Evolutionary conservation across 2,888 invertebrate species (phyloP).

Genomic region (Sylvicola cinctus): DNA sequence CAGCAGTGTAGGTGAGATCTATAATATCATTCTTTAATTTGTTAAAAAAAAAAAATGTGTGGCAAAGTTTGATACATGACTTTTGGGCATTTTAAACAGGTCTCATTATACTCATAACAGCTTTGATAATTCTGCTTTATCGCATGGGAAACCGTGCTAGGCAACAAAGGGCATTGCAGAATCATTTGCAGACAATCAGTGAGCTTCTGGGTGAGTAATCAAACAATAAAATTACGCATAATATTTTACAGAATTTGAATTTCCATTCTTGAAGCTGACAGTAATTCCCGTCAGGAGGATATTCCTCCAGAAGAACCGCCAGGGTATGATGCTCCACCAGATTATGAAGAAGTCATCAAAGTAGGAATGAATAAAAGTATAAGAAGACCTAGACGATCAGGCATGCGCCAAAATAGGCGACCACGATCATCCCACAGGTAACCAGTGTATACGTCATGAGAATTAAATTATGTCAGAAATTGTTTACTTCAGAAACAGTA

Average conservation of each 20-base stretch:
- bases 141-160: constrained; percentile 37
- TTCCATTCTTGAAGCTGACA: constrained; percentile 16
- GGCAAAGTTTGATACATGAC: neutral
- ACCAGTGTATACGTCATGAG: too few relatives aligned
- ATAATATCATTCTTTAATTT: constrained; percentile 3
- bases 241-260: constrained; percentile 2
- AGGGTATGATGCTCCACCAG: constrained; percentile 47
- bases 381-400: constrained; percentile 7
- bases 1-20: constrained; percentile 35
- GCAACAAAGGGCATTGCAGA: constrained; percentile 41
- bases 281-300: constrained; percentile 21
- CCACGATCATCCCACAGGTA: neutral
- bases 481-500: too few relatives aligned
- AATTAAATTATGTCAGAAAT: too few relatives aligned
- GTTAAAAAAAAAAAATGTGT: too few relatives aligned
- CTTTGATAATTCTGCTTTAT: constrained; percentile 39
- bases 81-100: constrained; percentile 13
- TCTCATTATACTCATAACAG: constrained; percentile 37
- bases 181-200: constrained; percentile 43
- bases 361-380: constrained; percentile 28
- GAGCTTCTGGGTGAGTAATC: constrained; percentile 38
- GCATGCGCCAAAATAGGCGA: neutral
- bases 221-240: too few relatives aligned
- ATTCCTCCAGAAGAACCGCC: constrained; percentile 36
- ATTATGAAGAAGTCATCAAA: constrained; percentile 46